These are phyloP conservation scores for Sorex araneus DNA, from an alignment of 2,113 vertebrate species.

Conservation along the genomic window DNA sequence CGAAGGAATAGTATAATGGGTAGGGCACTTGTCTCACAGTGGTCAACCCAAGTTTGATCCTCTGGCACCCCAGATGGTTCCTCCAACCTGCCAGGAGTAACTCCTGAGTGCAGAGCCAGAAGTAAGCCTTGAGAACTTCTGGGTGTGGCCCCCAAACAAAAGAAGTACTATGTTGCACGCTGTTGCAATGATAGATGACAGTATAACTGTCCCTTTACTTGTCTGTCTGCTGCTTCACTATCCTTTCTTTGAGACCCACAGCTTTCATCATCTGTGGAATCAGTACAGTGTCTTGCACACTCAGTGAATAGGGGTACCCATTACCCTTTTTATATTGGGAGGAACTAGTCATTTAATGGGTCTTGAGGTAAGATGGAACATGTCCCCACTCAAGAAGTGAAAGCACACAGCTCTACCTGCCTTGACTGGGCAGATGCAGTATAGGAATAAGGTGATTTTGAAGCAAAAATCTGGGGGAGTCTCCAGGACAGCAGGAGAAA, in stretches of 20 bases:
- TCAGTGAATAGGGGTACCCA: neutral
- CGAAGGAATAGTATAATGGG: too few relatives aligned
- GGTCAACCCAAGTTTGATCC: too few relatives aligned
- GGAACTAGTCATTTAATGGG: neutral
- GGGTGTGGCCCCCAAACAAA: too few relatives aligned
- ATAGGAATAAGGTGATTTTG: neutral
- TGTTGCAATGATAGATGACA: neutral
- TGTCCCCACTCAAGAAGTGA: neutral
- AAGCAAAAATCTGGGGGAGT: neutral
- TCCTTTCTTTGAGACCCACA: neutral
- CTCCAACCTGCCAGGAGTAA: too few relatives aligned
- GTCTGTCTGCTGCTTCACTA: neutral
- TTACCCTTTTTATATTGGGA: neutral
- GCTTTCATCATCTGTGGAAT: neutral
- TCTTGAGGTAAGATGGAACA: neutral
- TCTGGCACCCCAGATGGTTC: too few relatives aligned
- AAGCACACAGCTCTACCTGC: neutral
- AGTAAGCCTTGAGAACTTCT: too few relatives aligned
- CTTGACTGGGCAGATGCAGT: neutral
- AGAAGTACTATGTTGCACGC: neutral
- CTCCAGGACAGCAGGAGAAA: neutral
- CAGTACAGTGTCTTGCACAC: neutral
- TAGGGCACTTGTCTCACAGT: too few relatives aligned
- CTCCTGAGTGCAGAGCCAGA: too few relatives aligned
- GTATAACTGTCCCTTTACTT: neutral